phyloP scores from a whole-genome alignment of 2,888 invertebrate species.

The Hirtodrosophila duncani region DNA sequence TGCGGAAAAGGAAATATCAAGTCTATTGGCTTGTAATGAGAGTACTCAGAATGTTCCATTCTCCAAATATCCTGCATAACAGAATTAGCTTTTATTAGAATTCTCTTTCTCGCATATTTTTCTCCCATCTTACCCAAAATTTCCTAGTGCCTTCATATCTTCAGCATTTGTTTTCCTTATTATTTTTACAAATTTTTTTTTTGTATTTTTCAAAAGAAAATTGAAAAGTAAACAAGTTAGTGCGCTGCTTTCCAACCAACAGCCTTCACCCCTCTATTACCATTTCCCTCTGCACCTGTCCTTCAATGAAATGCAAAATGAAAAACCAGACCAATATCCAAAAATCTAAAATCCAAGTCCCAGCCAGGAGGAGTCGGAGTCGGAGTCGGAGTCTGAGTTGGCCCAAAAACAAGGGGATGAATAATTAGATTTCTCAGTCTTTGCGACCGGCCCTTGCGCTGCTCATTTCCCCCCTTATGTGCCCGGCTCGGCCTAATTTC shows the following conservation, averaged over 20 bases:
- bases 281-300: background rate
- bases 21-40: too few species aligned
- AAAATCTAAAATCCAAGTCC: background rate
- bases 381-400: conserved; percentile 21
- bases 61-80: too few species aligned
- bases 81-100: too few species aligned
- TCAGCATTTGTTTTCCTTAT: background rate
- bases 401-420: conserved; percentile 68
- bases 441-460: background rate
- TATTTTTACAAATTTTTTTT: background rate
- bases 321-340: conserved; percentile 15
- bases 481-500: conserved; percentile 71
- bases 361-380: conserved; percentile 4
- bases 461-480: background rate
- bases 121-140: too few species aligned
- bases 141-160: too few species aligned
- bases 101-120: too few species aligned
- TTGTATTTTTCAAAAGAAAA: conserved; percentile 16
- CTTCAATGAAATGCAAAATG: conserved; percentile 12
- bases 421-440: conserved; percentile 76
- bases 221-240: conserved; percentile 39
- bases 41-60: too few species aligned
- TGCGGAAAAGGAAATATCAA: too few species aligned
- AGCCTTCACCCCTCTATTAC: background rate
- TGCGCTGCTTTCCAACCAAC: background rate